Evolutionary conservation across 2,113 vertebrate genomes (phyloP).

Genomic region (Alaudala cheleensis): DNA sequence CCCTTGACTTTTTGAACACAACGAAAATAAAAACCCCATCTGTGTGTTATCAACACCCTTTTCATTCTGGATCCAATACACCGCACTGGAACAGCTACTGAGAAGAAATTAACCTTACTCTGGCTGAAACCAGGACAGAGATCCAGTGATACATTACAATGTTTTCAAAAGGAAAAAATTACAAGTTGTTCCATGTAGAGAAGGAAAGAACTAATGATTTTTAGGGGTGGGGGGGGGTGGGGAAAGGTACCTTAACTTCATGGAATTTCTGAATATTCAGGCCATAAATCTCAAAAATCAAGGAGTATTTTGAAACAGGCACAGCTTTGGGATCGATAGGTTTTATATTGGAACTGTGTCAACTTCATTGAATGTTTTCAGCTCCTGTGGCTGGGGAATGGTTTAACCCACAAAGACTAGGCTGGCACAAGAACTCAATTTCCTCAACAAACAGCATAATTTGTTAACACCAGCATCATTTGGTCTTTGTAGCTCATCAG

Average conservation of each 20-base stretch:
- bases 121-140: neutral
- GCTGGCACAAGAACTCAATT: neutral
- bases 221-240: no score
- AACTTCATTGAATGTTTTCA: neutral
- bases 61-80: neutral
- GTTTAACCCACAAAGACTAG: neutral
- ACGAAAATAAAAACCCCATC: neutral
- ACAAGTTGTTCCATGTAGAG: neutral
- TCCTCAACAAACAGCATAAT: neutral
- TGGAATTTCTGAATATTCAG: neutral
- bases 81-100: neutral
- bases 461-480: neutral
- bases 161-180: neutral
- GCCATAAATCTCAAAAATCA: neutral
- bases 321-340: neutral
- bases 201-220: neutral
- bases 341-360: neutral
- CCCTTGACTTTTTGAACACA: neutral
- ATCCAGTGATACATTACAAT: neutral
- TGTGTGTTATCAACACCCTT: neutral
- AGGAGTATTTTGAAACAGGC: neutral
- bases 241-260: neutral
- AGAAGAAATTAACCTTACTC: neutral
- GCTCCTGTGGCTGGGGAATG: neutral
- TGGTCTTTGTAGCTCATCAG: neutral